Percentiles rank a stretch among this genome's conserved stretches.
phyloP scores from a whole-genome alignment of 2,113 vertebrate species.

The Piprites chloris region DNA sequence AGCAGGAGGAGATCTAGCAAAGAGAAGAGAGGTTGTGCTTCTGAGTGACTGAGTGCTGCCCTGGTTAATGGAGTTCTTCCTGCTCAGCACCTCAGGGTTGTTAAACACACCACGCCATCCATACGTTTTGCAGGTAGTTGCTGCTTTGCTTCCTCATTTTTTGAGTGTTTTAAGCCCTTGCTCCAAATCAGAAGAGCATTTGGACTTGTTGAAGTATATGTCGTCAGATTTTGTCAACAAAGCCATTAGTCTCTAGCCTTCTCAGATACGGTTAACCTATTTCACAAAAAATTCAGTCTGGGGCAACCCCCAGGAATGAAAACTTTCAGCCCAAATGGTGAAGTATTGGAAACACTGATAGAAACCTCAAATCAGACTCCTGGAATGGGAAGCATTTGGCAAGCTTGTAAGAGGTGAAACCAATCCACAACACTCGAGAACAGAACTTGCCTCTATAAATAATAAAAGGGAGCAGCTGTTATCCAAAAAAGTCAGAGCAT shows the following conservation, averaged over 20 bases:
- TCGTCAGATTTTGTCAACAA: neutral
- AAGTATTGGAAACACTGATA: neutral
- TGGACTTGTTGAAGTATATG: neutral
- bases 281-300: slow-evolving; percentile 16
- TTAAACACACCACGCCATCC: neutral
- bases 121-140: accelerated
- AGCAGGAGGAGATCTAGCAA: neutral
- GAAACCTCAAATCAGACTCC: slow-evolving; percentile 10
- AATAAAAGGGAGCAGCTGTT: slow-evolving; percentile 43
- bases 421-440: neutral
- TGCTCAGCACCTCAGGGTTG: neutral
- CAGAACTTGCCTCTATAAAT: slow-evolving; percentile 25
- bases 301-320: neutral
- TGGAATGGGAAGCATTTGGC: slow-evolving; percentile 49
- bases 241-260: neutral
- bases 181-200: neutral
- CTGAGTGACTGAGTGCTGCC: neutral
- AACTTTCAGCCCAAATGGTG: neutral
- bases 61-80: neutral
- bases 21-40: neutral
- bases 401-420: neutral
- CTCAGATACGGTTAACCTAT: neutral
- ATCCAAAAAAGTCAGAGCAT: neutral
- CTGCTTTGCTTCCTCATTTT: slow-evolving; percentile 22
- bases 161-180: neutral